Evolutionary conservation across 2,888 invertebrate species (phyloP).

Genomic region (Dendrolimus pini): DNA sequence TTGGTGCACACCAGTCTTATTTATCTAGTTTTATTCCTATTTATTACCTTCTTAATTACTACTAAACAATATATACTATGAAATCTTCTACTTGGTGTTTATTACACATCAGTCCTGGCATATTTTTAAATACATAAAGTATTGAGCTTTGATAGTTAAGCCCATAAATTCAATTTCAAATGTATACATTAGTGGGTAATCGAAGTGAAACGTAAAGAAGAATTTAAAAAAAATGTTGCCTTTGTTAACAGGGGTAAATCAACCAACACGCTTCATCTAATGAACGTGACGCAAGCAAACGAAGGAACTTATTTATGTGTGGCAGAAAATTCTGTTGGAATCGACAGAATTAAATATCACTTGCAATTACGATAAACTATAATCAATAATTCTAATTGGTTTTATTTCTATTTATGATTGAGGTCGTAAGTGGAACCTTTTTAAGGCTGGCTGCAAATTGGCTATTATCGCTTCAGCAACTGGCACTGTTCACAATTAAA

Average conservation of each 20-base stretch:
- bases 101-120: too few species aligned
- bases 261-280: constrained; percentile 22
- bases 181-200: neutral
- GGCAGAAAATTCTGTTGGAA: constrained; percentile 37
- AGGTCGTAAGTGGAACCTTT: too few species aligned
- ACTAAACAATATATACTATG: too few species aligned
- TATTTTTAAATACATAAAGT: neutral
- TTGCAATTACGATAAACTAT: constrained; percentile 21
- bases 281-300: constrained; percentile 28
- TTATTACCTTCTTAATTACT: too few species aligned
- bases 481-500: too few species aligned
- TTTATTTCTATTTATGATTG: neutral
- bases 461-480: too few species aligned
- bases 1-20: too few species aligned
- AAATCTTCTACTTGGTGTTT: too few species aligned
- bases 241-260: constrained; percentile 28
- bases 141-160: neutral
- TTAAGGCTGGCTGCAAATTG: too few species aligned
- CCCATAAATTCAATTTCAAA: neutral
- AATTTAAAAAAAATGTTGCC: neutral
- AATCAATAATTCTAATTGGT: neutral
- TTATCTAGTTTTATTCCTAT: too few species aligned
- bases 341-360: constrained; percentile 34
- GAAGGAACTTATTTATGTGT: constrained; percentile 48
- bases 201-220: neutral